These are phyloP conservation scores for Brachionus plicatilis DNA, from an alignment of 1,140 invertebrate genomes.

Conservation along the genomic window DNA sequence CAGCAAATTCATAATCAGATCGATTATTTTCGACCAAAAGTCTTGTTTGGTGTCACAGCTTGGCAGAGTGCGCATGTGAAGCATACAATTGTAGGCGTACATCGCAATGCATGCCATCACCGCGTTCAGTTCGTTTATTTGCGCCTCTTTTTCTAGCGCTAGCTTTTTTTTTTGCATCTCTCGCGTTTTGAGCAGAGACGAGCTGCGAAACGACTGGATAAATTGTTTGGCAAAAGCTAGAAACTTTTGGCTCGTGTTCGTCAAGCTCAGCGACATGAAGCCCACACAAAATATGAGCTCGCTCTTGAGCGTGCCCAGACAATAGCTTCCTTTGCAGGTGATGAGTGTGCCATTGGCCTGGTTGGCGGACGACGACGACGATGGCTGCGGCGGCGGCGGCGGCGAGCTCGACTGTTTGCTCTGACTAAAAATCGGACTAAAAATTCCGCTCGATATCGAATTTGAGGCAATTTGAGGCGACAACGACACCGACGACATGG, in stretches of 20 bases:
- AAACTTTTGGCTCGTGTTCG: not conserved
- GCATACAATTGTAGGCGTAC: conserved; percentile 1
- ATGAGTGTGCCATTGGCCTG: not conserved
- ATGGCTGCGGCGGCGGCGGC: no score
- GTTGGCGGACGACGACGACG: no score
- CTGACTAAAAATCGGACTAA: not conserved
- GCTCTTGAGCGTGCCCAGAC: conserved; percentile 4
- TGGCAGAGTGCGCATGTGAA: not conserved
- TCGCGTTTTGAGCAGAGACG: not conserved
- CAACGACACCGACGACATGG: not conserved
- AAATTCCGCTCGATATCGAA: not conserved
- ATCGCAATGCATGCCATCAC: conserved; percentile 35
- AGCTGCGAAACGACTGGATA: not conserved
- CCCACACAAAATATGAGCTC: conserved; percentile 37
- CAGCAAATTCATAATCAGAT: not conserved
- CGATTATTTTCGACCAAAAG: not conserved
- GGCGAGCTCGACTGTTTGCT: not conserved
- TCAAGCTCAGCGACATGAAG: conserved; percentile 14
- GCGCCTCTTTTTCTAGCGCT: conserved; percentile 2
- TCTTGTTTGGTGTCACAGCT: not conserved
- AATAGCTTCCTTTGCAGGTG: not conserved
- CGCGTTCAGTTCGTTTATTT: conserved; percentile 33
- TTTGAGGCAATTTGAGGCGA: not conserved
- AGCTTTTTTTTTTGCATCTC: not conserved
- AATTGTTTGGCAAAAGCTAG: not conserved